A percentile compares a stretch with the other conserved stretches of the same genome.
Evolutionary conservation across 2,888 invertebrate genomes (phyloP).

Genomic region (Allacma fusca): DNA sequence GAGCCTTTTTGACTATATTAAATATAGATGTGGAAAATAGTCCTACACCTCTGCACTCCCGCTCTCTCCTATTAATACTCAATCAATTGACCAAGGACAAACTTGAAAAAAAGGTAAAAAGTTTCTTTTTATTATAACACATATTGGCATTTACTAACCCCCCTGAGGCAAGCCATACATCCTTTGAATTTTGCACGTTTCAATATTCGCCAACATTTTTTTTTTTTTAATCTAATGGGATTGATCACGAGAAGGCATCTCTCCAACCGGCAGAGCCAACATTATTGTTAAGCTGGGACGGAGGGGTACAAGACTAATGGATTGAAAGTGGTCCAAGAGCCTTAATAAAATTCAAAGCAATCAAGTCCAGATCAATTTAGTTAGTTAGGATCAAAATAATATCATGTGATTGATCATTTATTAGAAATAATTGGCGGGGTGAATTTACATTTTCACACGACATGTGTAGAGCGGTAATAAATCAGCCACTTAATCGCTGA

Average conservation of each 20-base stretch:
- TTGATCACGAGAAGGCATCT: background rate
- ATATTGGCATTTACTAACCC: too few relatives aligned
- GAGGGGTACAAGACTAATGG: too few relatives aligned
- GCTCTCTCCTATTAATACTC: background rate
- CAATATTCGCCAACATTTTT: background rate
- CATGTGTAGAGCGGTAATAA: background rate
- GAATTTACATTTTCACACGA: slow-evolving; percentile 14
- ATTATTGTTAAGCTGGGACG: too few relatives aligned
- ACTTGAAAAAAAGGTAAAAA: background rate
- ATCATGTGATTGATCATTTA: background rate
- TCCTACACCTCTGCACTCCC: too few relatives aligned
- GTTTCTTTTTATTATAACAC: too few relatives aligned
- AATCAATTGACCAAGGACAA: background rate
- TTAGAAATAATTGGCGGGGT: slow-evolving; percentile 5
- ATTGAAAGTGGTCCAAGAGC: too few relatives aligned
- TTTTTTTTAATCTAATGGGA: background rate
- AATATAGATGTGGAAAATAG: too few relatives aligned
- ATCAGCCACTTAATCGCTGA: background rate
- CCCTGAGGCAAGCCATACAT: too few relatives aligned
- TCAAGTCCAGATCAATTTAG: background rate
- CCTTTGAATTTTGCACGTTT: too few relatives aligned
- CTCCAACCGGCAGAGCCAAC: too few relatives aligned
- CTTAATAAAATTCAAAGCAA: background rate
- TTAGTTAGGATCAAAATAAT: background rate
- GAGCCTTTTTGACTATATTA: too few relatives aligned